Conservation (phyloP, 2,888 invertebrate species). For the Loripinus fragilis region DNA sequence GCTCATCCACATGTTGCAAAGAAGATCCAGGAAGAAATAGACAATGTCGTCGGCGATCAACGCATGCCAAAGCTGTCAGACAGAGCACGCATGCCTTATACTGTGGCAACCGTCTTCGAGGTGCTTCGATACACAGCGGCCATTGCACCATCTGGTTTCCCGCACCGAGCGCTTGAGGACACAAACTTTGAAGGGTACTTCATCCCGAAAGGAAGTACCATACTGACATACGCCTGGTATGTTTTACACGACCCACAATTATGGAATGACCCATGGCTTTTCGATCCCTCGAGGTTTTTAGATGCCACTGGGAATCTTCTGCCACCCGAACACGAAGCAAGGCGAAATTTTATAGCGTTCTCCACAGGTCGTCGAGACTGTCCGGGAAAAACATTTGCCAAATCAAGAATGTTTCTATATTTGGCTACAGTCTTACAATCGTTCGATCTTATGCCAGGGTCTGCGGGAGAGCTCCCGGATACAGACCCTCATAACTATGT, state of each 20-base stretch:
- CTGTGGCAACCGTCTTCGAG: constrained; percentile 48
- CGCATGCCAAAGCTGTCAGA: constrained; percentile 44
- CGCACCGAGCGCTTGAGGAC: constrained; percentile 34
- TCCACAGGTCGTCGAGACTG: constrained; percentile 67
- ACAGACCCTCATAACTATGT: constrained; percentile 28
- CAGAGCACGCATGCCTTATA: constrained; percentile 47
- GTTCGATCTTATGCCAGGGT: constrained; percentile 36
- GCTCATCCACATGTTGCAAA: constrained; percentile 58
- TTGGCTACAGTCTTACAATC: constrained; percentile 61
- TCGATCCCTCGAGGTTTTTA: constrained; percentile 59
- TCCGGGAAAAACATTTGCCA: constrained; percentile 66
- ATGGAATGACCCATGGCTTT: constrained; percentile 60
- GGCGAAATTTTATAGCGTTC: constrained; percentile 62
- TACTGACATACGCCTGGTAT: constrained; percentile 51
- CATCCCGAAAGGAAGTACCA: constrained; percentile 27
- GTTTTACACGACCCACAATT: constrained; percentile 44
- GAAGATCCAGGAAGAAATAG: constrained; percentile 59
- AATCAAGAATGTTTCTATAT: constrained; percentile 64
- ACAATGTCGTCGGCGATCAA: constrained; percentile 45
- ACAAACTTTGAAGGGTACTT: constrained; percentile 37
- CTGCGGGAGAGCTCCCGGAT: background rate
- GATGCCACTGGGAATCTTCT: constrained; percentile 49
- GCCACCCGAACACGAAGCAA: constrained; percentile 42
- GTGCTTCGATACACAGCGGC: constrained; percentile 39
- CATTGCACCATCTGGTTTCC: constrained; percentile 26